Evolutionary conservation across 2,113 vertebrate species (phyloP), one percentile per base, ranked within the genome.

Genomic region (Corydoras sp.): DNA sequence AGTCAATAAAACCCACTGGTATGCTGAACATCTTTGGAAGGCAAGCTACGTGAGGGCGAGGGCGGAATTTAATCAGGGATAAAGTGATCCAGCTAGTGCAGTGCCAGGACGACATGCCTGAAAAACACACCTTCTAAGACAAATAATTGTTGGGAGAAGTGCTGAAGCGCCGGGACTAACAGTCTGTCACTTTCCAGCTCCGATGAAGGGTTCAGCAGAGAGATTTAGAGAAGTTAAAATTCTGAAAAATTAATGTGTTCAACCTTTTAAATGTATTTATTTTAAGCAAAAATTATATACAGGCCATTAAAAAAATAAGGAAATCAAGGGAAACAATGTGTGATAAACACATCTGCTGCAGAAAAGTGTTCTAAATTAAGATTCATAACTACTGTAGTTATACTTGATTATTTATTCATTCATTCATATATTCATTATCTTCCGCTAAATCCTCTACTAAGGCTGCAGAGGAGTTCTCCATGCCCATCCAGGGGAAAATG

Each of bases 1-100:
- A 87, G 89, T 89, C 88, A 88, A 88, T 85, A 89, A 88, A 89
- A 88, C 80, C 81, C 85, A 73, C 85, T 88, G 88, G 89, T 88
- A 90, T 90, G 89, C 85, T 69, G 85, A 89, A 86, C 77, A 89
- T 89, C 88, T 89, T 87, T 85, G 84, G 73, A 88, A 88, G 84
- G 81, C 79, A 79, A 82, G 83, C 87, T 86, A 85, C 24, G 69
- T 71, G 80, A 86, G 81, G 77, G 51, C 83, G 73, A 76, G 31
- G 62, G 75, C 78, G 87, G 85, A 88, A 89, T 89, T 89, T 86
- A 84, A 88, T 90, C 87, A 85, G 80, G 86, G 82, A 81, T 67
- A 12, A 81, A 80, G 84, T 83, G 85, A 86, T 83, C 73, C 83
- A 75, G 76, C 84, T 81, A 79, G 86, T 83, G 81, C 78, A 74